Evolutionary conservation across 2,113 vertebrate genomes (phyloP), one percentile per base, ranked within the genome.

Genomic region (Gopherus flavomarginatus): DNA sequence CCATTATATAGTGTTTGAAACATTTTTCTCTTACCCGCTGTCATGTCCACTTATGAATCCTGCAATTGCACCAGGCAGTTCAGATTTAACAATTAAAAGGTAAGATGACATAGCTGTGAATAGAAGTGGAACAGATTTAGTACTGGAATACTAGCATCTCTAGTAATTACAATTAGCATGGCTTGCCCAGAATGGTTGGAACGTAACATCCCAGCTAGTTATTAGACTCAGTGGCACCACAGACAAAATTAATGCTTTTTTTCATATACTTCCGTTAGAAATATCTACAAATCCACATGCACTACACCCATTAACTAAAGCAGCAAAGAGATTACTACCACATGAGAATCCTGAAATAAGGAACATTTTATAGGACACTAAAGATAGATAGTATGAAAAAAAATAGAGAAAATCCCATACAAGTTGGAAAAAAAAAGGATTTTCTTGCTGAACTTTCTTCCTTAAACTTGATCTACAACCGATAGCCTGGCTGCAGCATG

Each of bases 21-120:
- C 77, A 2, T 29, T 96, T 87, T 82, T 90, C 95, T 98, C 99
- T 98, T 98, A 99, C 99, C 98, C 98, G 59, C 97, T 97, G 69
- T 98, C 88, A 5, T 98, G 98, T 93, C 95, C 96, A n/a, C 87
- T 96, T 93, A 99, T 86, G 97, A 99, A 97, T 89, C 98, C 98
- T 5, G 96, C 96, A 95, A 99, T 98, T 96, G 99, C 97, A 62
- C 98, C 98, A 95, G 99, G 99, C 97, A 99, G 98, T 97, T 99
- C 99, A 11, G 98, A 98, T 97, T 99, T 99, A 93, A 99, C 98
- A 98, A 99, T 99, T 95, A 99, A 98, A 97, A 99, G 98, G 94
- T 99, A 99, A 81, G 99, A 99, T 31, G 99, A 98, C 99, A 99
- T 99, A 78, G 99, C 99, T 99, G 98, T 87, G 98, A 98, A 96